Evolutionary conservation across 2,113 vertebrate species (phyloP), one percentile per base, ranked within the genome.

Genomic region (Microtus oregoni): DNA sequence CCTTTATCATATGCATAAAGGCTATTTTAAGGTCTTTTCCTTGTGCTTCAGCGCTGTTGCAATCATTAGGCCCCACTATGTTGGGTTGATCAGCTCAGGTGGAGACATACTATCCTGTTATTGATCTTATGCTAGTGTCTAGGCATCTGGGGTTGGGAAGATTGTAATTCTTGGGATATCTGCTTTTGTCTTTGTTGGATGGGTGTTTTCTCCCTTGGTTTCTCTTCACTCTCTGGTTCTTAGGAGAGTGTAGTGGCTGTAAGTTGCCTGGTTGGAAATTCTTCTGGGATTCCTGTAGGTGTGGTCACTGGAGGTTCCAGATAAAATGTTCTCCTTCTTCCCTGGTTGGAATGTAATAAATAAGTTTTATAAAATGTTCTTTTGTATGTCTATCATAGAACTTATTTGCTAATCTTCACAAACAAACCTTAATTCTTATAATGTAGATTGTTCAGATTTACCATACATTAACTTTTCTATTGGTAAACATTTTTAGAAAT

Each of bases 401-500:
- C 32, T 87, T 50, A 94, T 94, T 61, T 41, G 38, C 38, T 79
- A 92, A 47, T 83, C 20, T 70, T 83, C 32, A 68, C 47, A 82
- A 24, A 61, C n/a, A 28, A 86, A 61, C 24, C 35, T 92, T 70
- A 88, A 81, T 87, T 55, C 5, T 8, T 75, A 1, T 70, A 58
- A 41, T 79, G 26, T 38, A 28, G 79, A 22, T 67, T 76, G 14
- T 11, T 55, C 44, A 82, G 0, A 47, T 78, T 13, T 32, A 14
- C 4, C 73, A 65, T 79, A 35, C 65, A 76, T 92, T 77, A 92
- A 67, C 35, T 55, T 0, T 90, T 90, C 19, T 93, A 77, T 28
- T 94, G 35, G 35, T 24, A 89, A 9, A 38, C 38, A 52, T 68
- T 94, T 90, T 88, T 75, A 83, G 50, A 72, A 85, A 78, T 77